Evolutionary conservation across 2,888 invertebrate species (phyloP).

Genomic region (Cyrtodaria siliqua): DNA sequence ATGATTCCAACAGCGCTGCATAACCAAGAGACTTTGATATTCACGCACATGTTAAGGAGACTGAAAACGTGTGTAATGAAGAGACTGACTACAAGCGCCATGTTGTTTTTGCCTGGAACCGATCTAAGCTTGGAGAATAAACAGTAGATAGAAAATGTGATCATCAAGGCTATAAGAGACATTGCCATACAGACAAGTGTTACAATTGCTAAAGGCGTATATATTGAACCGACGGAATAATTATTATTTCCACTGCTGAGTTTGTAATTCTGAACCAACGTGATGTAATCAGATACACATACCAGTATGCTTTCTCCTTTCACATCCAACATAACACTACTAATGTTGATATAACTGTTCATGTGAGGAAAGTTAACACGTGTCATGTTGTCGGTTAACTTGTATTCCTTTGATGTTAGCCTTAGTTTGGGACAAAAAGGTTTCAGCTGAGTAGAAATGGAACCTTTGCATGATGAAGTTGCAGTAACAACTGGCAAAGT

Average conservation of each 20-base stretch:
- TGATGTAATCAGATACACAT: not conserved
- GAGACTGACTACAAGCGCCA: constrained; percentile 14
- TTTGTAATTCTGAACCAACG: not conserved
- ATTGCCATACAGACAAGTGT: constrained; percentile 24
- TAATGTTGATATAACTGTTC: no score
- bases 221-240: not conserved
- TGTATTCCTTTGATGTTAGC: not conserved
- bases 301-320: constrained; percentile 9
- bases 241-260: not conserved
- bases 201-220: not conserved
- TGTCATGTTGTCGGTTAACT: no score
- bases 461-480: not conserved
- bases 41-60: not conserved
- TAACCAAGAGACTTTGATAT: not conserved
- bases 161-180: constrained; percentile 28
- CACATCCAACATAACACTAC: not conserved
- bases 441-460: not conserved
- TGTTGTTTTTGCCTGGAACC: constrained; percentile 12
- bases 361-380: no score
- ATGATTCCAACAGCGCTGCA: not conserved
- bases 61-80: not conserved
- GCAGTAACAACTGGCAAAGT: no score
- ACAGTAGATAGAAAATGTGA: constrained; percentile 15
- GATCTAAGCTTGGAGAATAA: constrained; percentile 3
- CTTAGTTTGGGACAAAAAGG: constrained; percentile 8